phyloP scores from a whole-genome alignment of 35 echinoderm and acorn worm species.

The Patiria miniata region DNA sequence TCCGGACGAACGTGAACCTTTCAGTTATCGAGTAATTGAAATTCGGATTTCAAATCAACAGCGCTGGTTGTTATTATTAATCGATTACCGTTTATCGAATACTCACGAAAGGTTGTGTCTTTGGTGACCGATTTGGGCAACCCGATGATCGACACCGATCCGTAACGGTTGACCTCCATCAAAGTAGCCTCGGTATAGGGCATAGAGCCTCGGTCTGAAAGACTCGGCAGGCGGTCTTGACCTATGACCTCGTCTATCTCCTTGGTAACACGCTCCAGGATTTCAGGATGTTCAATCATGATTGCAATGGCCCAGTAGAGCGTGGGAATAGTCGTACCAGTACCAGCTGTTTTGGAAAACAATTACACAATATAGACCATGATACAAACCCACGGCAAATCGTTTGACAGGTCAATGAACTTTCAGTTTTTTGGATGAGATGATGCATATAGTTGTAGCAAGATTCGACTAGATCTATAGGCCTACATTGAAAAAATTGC shows the following conservation, averaged over 20 bases:
- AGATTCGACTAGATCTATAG: not conserved
- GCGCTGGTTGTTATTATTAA: too few relatives aligned
- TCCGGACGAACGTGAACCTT: too few relatives aligned
- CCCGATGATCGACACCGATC: conserved; percentile 31
- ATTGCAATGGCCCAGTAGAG: conserved; percentile 67
- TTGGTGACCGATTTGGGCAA: conserved; percentile 55
- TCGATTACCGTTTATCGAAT: not conserved
- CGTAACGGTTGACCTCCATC: conserved; percentile 51
- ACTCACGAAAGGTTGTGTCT: conserved; percentile 56
- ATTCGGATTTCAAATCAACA: too few relatives aligned
- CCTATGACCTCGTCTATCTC: conserved; percentile 88
- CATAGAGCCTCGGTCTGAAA: conserved; percentile 46
- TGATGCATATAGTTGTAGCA: not conserved
- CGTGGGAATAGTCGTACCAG: conserved; percentile 60
- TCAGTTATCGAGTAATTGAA: too few relatives aligned
- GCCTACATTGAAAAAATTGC: too few relatives aligned
- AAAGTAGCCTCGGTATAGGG: conserved; percentile 72
- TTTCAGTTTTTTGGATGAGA: too few relatives aligned
- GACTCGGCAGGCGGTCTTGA: conserved; percentile 32
- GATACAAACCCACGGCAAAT: too few relatives aligned
- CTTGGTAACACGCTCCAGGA: conserved; percentile 55
- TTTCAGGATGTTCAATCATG: conserved; percentile 58
- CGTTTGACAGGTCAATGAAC: too few relatives aligned
- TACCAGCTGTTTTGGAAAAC: conserved; percentile 46
- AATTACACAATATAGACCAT: conserved; percentile 15